A percentile compares a stretch with the other conserved stretches of the same genome.
These are phyloP conservation scores for Halcyon leucocephala DNA, from an alignment of 2,797 vertebrate species.

Conservation along the genomic window DNA sequence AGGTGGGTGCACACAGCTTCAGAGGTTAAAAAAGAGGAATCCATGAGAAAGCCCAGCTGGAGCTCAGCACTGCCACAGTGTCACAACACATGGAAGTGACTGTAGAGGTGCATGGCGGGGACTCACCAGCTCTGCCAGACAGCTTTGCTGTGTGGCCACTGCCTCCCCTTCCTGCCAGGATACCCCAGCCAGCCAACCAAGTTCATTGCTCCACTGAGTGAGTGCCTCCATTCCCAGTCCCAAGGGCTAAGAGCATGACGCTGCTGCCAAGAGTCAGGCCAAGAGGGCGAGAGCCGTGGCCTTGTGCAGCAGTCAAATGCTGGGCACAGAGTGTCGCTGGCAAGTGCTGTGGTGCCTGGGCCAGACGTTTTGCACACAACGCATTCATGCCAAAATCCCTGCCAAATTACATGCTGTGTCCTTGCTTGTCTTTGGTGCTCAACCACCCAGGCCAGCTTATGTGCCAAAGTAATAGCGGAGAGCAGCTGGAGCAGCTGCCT, in stretches of 20 bases:
- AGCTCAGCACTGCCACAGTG: accelerated
- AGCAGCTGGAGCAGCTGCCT: neutral
- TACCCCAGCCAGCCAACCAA: no score
- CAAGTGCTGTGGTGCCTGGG: neutral
- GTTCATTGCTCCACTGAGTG: neutral
- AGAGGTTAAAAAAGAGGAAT: neutral
- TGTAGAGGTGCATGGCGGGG: accelerated
- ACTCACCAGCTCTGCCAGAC: accelerated
- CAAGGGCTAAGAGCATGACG: neutral
- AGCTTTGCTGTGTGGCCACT: neutral
- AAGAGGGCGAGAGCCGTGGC: neutral
- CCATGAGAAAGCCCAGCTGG: neutral
- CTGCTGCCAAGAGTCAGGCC: neutral
- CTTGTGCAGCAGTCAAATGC: neutral
- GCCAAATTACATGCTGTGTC: neutral
- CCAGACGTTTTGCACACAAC: neutral
- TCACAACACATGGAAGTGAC: accelerated
- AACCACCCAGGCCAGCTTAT: neutral
- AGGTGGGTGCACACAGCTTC: neutral
- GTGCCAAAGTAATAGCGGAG: neutral
- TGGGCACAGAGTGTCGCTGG: accelerated
- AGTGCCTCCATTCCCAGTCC: neutral
- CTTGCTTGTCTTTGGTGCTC: constrained; percentile 6
- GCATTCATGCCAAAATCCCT: neutral
- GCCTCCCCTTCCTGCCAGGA: neutral